Evolutionary conservation across 2,797 vertebrate species (phyloP).

Genomic region (Lerista edwardsae): DNA sequence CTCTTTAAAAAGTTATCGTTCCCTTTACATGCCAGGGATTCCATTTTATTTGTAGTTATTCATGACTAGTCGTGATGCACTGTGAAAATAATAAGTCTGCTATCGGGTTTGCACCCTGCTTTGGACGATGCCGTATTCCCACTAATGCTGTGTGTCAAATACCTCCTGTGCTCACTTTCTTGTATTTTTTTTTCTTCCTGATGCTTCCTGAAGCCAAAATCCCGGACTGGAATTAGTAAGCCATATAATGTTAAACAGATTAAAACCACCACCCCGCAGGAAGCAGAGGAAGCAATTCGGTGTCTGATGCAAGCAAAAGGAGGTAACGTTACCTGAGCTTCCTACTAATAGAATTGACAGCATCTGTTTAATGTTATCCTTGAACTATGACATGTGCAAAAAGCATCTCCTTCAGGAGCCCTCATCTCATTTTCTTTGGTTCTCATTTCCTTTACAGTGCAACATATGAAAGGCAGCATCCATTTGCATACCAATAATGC

Average conservation of each 20-base stretch:
- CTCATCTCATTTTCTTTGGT: neutral
- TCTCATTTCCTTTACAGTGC: neutral
- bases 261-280: constrained; percentile 81
- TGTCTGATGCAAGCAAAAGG: constrained; percentile 79
- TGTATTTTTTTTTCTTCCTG: neutral
- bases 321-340: constrained; percentile 66
- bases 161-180: neutral
- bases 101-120: neutral
- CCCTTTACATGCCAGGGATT: neutral
- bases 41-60: neutral
- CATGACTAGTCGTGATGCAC: constrained; percentile 12
- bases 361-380: neutral
- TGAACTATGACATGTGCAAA: neutral
- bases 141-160: neutral
- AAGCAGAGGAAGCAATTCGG: constrained; percentile 81
- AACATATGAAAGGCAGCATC: neutral
- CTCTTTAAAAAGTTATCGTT: neutral
- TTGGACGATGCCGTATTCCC: neutral
- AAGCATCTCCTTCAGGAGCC: constrained; percentile 6
- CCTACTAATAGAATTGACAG: neutral
- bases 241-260: constrained; percentile 84
- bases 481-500: constrained; percentile 8
- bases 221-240: constrained; percentile 82
- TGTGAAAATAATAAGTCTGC: neutral
- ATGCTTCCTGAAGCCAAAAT: constrained; percentile 75